phyloP scores from a whole-genome alignment of 2,797 vertebrate species.

The Atherinosoma microstoma region DNA sequence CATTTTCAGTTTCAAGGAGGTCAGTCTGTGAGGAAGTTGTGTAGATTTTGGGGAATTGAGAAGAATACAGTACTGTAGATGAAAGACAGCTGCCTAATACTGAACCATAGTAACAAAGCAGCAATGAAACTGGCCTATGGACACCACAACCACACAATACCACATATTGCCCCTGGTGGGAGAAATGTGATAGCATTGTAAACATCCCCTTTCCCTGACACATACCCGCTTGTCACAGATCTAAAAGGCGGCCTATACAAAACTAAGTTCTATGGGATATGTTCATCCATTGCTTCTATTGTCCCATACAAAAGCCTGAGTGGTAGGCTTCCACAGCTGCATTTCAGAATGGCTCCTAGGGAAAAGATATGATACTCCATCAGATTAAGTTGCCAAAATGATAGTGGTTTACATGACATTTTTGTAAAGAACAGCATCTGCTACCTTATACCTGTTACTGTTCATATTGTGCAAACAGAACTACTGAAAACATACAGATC shows the following conservation, averaged over 20 bases:
- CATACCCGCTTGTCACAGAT: conserved; percentile 46
- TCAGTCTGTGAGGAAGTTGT: conserved; percentile 8
- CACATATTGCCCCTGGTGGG: conserved; percentile 60
- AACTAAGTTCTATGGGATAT: conserved; percentile 61
- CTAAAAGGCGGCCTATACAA: conserved; percentile 54
- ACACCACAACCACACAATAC: conserved; percentile 55
- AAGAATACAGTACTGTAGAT: conserved; percentile 38
- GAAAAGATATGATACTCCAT: conserved; percentile 55
- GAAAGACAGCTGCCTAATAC: conserved; percentile 69
- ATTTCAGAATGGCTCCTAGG: conserved; percentile 57
- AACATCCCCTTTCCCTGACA: conserved; percentile 54
- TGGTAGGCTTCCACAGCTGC: conserved; percentile 64
- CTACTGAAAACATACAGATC: background rate
- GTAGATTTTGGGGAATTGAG: conserved; percentile 35
- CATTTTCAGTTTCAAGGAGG: background rate
- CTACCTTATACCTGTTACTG: conserved; percentile 1
- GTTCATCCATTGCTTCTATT: conserved; percentile 65
- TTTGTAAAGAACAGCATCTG: conserved; percentile 36
- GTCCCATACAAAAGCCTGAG: conserved; percentile 66
- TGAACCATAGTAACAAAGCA: conserved; percentile 63
- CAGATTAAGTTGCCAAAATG: conserved; percentile 61
- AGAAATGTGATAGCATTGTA: conserved; percentile 71
- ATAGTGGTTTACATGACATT: conserved; percentile 49
- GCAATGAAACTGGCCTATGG: conserved; percentile 51
- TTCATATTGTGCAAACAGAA: background rate